Evolutionary conservation across 2,888 invertebrate genomes (phyloP).

Genomic region (Helicoverpa assulta): DNA sequence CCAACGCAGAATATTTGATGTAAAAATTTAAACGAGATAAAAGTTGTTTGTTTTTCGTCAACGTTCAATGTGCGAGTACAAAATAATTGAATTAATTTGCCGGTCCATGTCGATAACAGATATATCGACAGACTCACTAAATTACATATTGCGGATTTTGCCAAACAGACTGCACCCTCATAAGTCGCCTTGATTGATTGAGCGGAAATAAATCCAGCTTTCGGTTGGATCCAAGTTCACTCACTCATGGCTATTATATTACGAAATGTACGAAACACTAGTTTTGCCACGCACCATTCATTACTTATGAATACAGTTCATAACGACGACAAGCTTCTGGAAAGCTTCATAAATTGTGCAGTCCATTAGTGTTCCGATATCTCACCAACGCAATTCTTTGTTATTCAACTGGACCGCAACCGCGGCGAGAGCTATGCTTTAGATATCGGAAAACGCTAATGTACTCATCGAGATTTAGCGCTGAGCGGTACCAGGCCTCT

Average conservation of each 20-base stretch:
- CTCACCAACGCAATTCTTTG: conserved; percentile 87
- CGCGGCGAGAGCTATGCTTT: conserved; percentile 82
- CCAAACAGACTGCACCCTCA: conserved; percentile 78
- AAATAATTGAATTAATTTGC: conserved; percentile 72
- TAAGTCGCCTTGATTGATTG: conserved; percentile 85
- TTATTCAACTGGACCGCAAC: conserved; percentile 84
- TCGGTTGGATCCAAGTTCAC: conserved; percentile 66
- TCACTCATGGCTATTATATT: conserved; percentile 60
- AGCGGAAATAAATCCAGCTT: conserved; percentile 83
- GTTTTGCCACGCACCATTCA: conserved; percentile 46
- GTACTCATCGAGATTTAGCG: conserved; percentile 84
- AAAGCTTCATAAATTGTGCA: conserved; percentile 82
- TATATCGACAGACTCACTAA: conserved; percentile 75
- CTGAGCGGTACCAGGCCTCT: conserved; percentile 68
- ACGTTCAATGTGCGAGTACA: conserved; percentile 73
- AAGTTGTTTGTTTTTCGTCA: conserved; percentile 77
- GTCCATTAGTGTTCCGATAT: conserved; percentile 86
- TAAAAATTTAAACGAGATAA: conserved; percentile 80
- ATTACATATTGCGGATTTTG: conserved; percentile 75
- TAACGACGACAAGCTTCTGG: conserved; percentile 69
- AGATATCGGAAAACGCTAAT: conserved; percentile 89
- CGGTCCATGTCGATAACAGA: conserved; percentile 72
- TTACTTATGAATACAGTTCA: conserved; percentile 60
- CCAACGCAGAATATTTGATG: conserved; percentile 80
- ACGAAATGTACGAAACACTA: conserved; percentile 48